Conservation (phyloP, 2,888 invertebrate genomes). For the Podotricha telesiphe region DNA sequence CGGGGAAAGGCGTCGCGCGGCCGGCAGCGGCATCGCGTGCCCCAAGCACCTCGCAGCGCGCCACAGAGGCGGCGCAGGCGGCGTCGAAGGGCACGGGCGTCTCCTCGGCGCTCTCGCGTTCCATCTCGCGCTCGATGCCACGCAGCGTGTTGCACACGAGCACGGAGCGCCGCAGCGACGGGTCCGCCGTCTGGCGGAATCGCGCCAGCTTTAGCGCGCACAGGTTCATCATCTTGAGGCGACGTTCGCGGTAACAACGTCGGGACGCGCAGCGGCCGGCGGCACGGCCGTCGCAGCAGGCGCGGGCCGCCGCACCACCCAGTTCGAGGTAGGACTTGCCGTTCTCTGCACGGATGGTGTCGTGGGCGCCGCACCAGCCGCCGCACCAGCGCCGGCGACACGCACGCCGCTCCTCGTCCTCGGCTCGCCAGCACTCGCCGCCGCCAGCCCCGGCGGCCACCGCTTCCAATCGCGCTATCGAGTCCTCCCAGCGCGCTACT, state of each 20-base stretch:
- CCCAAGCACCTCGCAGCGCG: conserved; percentile 85
- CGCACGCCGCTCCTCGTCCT: conserved; percentile 81
- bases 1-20: conserved; percentile 88
- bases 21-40: conserved; percentile 79
- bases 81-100: conserved; percentile 79
- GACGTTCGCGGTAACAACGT: conserved; percentile 92
- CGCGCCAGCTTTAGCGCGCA: conserved; percentile 96
- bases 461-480: conserved; percentile 78
- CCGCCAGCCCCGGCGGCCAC: conserved; percentile 86
- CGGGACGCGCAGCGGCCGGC: conserved; percentile 90
- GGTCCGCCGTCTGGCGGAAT: conserved; percentile 94
- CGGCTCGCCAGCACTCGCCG: conserved; percentile 83
- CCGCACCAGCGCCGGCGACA: conserved; percentile 83
- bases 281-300: conserved; percentile 89
- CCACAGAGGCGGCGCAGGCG: conserved; percentile 71
- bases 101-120: conserved; percentile 85
- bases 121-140: conserved; percentile 94
- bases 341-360: conserved; percentile 94
- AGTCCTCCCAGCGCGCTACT: conserved; percentile 81
- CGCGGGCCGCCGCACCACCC: conserved; percentile 90
- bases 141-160: conserved; percentile 96
- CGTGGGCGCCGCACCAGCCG: conserved; percentile 85
- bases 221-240: conserved; percentile 94
- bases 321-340: conserved; percentile 95
- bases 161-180: conserved; percentile 94